Base-by-base conservation (phyloP, 1,140 invertebrate genomes). In the Muscidifurax raptorellus region DNA sequence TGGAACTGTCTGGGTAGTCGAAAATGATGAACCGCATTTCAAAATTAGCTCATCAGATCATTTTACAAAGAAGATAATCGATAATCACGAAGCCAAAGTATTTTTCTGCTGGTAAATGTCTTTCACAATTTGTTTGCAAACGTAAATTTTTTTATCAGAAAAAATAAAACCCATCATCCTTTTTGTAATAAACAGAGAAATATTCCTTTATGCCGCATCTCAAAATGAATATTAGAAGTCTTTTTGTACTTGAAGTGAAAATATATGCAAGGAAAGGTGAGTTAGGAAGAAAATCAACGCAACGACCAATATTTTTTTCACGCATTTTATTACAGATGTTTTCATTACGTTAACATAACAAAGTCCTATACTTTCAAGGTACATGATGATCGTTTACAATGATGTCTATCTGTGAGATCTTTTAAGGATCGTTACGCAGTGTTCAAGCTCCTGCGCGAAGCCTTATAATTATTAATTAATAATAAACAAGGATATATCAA, bases 321-420 rank as follows among this genome's bases (percentile, higher is more conserved):
- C 86, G 83, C 86, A 87, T 89, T 91, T 92, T 92, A 91, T 92
- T 92, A 91, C 91, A 91, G 91, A 91, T 86, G 88, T 92, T 91
- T n/a, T 91, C 89, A 91, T 91, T 92, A 91, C 88, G 87, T 92
- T 91, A 93, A 92, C 90, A 92, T 92, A 92, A 93, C 92, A 92
- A 92, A 92, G 89, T 92, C 88, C 90, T 92, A 92, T 93, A 93
- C 90, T 93, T 92, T 92, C 90, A 92, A 92, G 91, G 92, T 93
- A 92, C 91, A 92, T 90, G 90, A 91, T 91, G 88, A 91, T 92
- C 90, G 88, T 90, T 91, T 91, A 90, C 87, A 91, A 91, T 91
- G 89, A 89, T 89, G 89, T 91, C 89, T 92, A 92, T 88, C 90
- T 91, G 89, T 93, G 91, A 91, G 89, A 91, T 91, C 88, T 88